Conservation (phyloP, 2,113 vertebrate genomes). For the Lepisosteus osseus region DNA sequence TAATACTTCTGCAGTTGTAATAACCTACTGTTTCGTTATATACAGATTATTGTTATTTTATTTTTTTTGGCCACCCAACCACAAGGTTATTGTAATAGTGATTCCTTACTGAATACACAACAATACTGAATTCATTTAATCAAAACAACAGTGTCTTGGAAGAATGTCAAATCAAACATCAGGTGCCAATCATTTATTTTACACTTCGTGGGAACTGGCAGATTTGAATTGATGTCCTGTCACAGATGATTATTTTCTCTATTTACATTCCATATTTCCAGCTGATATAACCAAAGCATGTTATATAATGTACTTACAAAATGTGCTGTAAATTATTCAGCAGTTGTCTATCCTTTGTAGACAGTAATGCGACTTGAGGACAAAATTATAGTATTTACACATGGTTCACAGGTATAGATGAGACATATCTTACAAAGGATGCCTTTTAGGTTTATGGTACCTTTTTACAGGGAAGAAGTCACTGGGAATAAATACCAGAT, state of each 20-base stretch:
- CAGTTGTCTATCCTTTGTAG: neutral
- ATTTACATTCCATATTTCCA: neutral
- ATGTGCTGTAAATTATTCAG: neutral
- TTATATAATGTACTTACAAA: neutral
- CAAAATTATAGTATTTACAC: too few relatives aligned
- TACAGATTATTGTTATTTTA: too few relatives aligned
- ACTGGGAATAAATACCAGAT: too few relatives aligned
- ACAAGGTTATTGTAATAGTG: neutral
- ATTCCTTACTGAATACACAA: neutral
- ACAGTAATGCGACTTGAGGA: neutral
- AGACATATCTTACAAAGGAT: too few relatives aligned
- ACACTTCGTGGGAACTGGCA: neutral
- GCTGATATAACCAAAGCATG: too few relatives aligned
- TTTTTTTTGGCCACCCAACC: neutral
- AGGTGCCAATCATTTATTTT: conserved; percentile 7
- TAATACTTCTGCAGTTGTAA: neutral
- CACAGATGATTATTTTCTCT: conserved; percentile 4
- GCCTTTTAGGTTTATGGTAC: too few relatives aligned
- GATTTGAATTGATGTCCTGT: conserved; percentile 15
- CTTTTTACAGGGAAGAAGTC: too few relatives aligned
- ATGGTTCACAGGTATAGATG: too few relatives aligned
- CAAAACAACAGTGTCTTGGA: neutral
- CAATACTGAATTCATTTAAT: conserved; percentile 1
- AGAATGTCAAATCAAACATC: conserved; percentile 6
- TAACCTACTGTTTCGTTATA: conserved; percentile 11